A percentile compares a stretch with the other conserved stretches of the same genome.
phyloP scores from a whole-genome alignment of 2,797 vertebrate species.

The Philypnodon macrostomus region DNA sequence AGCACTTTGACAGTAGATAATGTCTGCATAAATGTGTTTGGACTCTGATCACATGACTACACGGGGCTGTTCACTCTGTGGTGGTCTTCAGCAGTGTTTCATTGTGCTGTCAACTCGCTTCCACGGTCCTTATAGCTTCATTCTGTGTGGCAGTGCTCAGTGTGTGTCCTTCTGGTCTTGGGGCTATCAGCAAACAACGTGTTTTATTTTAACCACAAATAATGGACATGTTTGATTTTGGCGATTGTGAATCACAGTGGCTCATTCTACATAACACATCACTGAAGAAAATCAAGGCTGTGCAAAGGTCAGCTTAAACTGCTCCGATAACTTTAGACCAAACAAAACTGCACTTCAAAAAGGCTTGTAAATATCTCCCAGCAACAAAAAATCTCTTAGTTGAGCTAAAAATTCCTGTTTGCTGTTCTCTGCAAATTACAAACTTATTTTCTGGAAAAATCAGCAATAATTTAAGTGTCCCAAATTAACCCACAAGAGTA shows the following conservation, averaged over 20 bases:
- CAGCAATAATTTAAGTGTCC: too few species aligned
- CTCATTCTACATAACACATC: neutral
- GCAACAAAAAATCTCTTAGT: too few species aligned
- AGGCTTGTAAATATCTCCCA: too few species aligned
- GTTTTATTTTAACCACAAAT: slow-evolving; percentile 1
- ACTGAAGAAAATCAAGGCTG: neutral
- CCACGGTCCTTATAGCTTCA: neutral
- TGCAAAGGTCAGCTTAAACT: neutral
- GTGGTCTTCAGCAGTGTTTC: slow-evolving; percentile 3
- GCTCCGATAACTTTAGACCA: neutral
- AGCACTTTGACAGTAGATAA: too few species aligned
- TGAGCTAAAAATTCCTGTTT: too few species aligned
- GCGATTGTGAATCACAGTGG: neutral
- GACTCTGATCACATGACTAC: neutral
- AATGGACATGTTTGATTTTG: neutral
- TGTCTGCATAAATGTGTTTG: neutral
- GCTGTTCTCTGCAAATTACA: too few species aligned
- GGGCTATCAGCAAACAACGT: neutral
- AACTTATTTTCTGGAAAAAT: too few species aligned
- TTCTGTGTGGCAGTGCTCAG: slow-evolving; percentile 3
- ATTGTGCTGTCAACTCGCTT: slow-evolving; percentile 7
- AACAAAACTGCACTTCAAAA: neutral
- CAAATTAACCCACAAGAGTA: too few species aligned
- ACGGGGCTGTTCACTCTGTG: slow-evolving; percentile 2
- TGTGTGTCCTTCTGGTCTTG: neutral